Evolutionary conservation across 2,888 invertebrate species (phyloP).

Genomic region (Synergus gifuensis): DNA sequence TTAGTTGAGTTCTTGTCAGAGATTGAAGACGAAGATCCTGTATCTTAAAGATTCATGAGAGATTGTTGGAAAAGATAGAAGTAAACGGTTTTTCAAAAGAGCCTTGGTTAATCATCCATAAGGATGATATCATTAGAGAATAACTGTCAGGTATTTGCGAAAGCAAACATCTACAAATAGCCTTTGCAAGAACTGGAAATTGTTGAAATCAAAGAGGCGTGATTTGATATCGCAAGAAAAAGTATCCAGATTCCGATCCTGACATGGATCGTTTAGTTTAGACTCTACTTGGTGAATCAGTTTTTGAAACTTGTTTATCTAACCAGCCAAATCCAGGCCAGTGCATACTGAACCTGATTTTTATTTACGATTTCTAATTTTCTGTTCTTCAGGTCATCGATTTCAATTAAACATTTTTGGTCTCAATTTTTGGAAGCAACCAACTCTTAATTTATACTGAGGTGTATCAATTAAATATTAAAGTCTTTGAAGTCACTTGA

Average conservation of each 20-base stretch:
- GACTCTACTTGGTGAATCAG: not conserved
- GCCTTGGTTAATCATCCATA: not conserved
- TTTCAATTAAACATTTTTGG: too few species aligned
- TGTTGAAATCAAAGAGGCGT: not conserved
- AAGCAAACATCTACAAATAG: not conserved
- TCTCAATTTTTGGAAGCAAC: not conserved
- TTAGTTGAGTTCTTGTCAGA: not conserved
- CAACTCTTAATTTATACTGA: slow-evolving; percentile 55
- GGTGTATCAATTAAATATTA: too few species aligned
- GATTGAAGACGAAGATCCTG: not conserved
- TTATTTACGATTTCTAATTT: too few species aligned
- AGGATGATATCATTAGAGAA: slow-evolving; percentile 28
- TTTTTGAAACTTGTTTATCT: not conserved
- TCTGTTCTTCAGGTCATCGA: too few species aligned
- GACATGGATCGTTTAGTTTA: not conserved
- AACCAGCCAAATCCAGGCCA: not conserved
- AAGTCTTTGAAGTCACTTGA: too few species aligned
- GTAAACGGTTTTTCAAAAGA: not conserved
- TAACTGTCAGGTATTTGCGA: slow-evolving; percentile 5
- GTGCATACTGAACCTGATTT: not conserved
- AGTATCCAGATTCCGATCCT: not conserved
- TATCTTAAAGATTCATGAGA: not conserved
- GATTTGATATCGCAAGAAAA: not conserved
- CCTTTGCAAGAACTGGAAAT: not conserved
- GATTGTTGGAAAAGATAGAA: not conserved